A percentile compares a stretch with the other conserved stretches of the same genome.
Evolutionary conservation across 2,888 invertebrate genomes (phyloP).

Genomic region (Anoplius nigerrimus): DNA sequence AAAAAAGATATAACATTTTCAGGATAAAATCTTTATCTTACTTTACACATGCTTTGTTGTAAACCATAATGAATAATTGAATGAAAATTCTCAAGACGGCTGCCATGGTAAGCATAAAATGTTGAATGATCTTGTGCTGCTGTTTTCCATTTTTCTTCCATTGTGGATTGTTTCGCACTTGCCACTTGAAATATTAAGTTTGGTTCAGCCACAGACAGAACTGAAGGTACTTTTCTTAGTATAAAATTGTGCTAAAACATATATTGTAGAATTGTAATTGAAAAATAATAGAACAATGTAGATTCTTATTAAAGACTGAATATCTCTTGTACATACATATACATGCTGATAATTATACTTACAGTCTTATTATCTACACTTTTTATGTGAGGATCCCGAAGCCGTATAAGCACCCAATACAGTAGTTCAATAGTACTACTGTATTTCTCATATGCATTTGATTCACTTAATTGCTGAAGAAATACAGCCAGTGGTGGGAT

Average conservation of each 20-base stretch:
- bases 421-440: constrained; percentile 80
- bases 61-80: constrained; percentile 87
- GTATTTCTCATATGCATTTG: constrained; percentile 72
- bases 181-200: constrained; percentile 83
- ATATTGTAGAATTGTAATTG: constrained; percentile 15
- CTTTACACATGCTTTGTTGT: constrained; percentile 83
- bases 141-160: constrained; percentile 80
- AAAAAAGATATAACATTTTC: constrained; percentile 8
- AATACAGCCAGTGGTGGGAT: constrained; percentile 78
- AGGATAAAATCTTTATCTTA: constrained; percentile 54
- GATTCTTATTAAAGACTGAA: constrained; percentile 12
- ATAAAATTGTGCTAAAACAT: constrained; percentile 78
- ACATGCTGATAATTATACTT: constrained; percentile 69
- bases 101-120: constrained; percentile 87
- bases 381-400: constrained; percentile 80
- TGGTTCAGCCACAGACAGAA: constrained; percentile 76
- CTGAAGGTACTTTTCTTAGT: constrained; percentile 76
- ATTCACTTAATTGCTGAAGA: constrained; percentile 75
- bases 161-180: constrained; percentile 77
- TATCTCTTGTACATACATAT: constrained; percentile 5
- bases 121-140: constrained; percentile 77
- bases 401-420: constrained; percentile 81
- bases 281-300: too few relatives aligned
- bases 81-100: constrained; percentile 87
- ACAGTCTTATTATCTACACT: constrained; percentile 78